A percentile compares a stretch with the other conserved stretches of the same genome.
Conservation (phyloP, 2,113 vertebrate genomes). For the Carlito syrichta region DNA sequence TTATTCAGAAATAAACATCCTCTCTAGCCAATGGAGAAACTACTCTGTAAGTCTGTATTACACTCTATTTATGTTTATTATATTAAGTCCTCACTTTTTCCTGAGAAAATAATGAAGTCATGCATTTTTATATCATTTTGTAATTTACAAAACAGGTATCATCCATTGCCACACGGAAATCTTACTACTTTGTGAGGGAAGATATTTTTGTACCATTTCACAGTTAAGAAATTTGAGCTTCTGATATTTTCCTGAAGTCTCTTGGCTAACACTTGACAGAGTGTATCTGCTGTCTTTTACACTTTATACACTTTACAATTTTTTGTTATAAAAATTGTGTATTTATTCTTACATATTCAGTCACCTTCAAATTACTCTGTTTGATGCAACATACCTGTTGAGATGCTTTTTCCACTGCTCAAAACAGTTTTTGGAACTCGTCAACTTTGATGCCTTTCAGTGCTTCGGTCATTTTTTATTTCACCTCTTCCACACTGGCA, state of each 20-base stretch:
- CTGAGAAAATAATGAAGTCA: background rate
- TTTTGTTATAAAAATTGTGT: no score
- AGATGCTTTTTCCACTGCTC: no score
- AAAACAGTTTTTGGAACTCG: no score
- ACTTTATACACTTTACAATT: no score
- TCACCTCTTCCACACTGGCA: no score
- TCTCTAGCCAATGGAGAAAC: background rate
- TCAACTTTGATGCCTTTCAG: no score
- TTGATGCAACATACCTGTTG: no score
- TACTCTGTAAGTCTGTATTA: background rate
- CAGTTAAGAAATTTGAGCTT: background rate
- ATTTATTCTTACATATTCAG: no score
- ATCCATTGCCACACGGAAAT: background rate
- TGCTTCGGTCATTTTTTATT: no score
- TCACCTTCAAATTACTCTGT: no score
- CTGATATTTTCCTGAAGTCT: constrained; percentile 9
- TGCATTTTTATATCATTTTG: constrained; percentile 17
- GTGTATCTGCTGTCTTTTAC: background rate
- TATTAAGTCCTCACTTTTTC: background rate
- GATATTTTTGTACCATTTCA: constrained; percentile 12
- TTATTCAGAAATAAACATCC: background rate
- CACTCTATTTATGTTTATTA: background rate
- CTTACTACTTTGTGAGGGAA: background rate
- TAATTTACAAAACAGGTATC: background rate
- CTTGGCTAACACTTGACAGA: background rate